Evolutionary conservation across 2,888 invertebrate species (phyloP), one percentile per base, ranked within the genome.

Genomic region (Ophioninae sp.): DNA sequence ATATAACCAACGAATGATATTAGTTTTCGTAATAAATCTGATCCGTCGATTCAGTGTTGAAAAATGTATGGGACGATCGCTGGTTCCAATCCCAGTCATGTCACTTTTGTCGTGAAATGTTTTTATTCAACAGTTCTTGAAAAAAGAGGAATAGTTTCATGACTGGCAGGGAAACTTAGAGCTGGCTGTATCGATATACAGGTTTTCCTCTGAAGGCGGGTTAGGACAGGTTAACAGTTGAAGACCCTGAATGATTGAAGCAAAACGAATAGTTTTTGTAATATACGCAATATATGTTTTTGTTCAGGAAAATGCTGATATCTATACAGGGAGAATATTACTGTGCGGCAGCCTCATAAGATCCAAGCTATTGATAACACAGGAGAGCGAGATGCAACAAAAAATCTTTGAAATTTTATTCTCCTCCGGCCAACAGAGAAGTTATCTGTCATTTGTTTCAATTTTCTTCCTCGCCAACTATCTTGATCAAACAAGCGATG

Each of bases 261-360:
- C 10, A 44, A 44, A 44, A 44, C 2, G 13, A 7, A 0, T 8
- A 13, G 13, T 50, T 50, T 17, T 50, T 50, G 17, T 17, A 17
- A 2, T 17, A 17, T 13, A 50, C 50, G 17, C 8, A 59, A 59
- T 17, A 73, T 85, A 74, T 86, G 56, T 77, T 81, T 83, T 76
- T n/a, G 74, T 79, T 23, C 85, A 97, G 96, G 97, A 97, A 94
- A 95, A 95, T 88, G 96, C 95, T 57, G 96, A 97, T 93, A 94
- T 96, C 69, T 94, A 95, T 50, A 94, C 95, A 30, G 97, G 97
- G 0, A 95, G 95, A 89, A 95, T 97, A 84, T 93, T 97, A 87
- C 94, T 95, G 0, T 96, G 95, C 89, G 96, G 96, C 30, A 95
- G 96, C 3, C 89, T 96, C 50, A 94, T 97, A 82, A 94, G 95